Evolutionary conservation across 2,888 invertebrate genomes (phyloP), one percentile per base, ranked within the genome.

Genomic region (Hypsopygia costalis): DNA sequence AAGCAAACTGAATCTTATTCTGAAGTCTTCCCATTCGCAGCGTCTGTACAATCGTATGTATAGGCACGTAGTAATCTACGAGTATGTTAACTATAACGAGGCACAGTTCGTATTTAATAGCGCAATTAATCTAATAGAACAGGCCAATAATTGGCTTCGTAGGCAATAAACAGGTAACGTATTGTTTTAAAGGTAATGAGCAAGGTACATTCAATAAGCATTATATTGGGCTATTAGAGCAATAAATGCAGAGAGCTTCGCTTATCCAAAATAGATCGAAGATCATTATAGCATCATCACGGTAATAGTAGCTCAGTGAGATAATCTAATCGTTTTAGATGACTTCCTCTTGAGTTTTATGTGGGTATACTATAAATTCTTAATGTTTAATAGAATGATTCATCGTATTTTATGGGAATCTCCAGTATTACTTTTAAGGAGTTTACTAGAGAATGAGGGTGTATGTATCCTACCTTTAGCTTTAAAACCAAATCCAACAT

Each of bases 111-210:
- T 49, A 47, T 52, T 64, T 66, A 57, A 65, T 68, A 54, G 62
- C 46, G 44, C 55, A 61, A 65, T 69, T 69, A 70, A 58, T 61
- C 48, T 52, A 52, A 53, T 51, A 53, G 49, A 62, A 57, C 55
- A 54, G 69, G 36, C 36, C 37, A 27, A 41, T 43, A 39, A 41
- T 41, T 45, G 39, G 43, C 31, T 41, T n/a, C 10, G 42, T 40
- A 11, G 21, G 27, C 33, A 39, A 39, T 39, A 39, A 39, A 39
- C 39, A 39, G 39, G 39, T 39, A 39, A 39, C 33, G 38, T 38
- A 38, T 33, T 38, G 39, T 39, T 39, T 34, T 39, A 39, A 39
- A 33, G 39, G 33, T 25, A 39, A 27, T 38, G 27, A 20, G 39
- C 31, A 31, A 12, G 25, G 33, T 27, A 12, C 25, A 27, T 33